These are phyloP conservation scores for Amblyopsis rosae DNA, from an alignment of 2,113 vertebrate species.

Conservation along the genomic window DNA sequence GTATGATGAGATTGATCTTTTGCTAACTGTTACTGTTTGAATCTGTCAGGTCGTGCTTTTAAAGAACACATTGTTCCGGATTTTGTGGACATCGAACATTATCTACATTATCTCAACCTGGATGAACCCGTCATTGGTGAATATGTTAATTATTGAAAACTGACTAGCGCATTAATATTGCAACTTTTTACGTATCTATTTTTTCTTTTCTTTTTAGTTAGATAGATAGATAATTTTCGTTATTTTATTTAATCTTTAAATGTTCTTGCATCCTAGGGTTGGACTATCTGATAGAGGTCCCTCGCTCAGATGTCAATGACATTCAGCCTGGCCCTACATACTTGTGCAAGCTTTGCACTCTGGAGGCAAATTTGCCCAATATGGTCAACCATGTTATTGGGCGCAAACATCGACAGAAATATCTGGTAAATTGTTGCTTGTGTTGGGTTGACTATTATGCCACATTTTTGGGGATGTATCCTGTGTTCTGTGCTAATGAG, in stretches of 20 bases:
- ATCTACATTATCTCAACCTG: conserved; percentile 74
- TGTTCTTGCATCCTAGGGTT: conserved; percentile 60
- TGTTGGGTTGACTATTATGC: background rate
- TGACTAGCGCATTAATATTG: background rate
- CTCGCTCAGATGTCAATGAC: conserved; percentile 25
- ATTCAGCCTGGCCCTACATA: conserved; percentile 51
- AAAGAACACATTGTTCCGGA: conserved; percentile 46
- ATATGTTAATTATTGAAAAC: background rate
- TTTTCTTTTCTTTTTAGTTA: background rate
- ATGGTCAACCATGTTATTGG: conserved; percentile 74
- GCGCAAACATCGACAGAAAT: conserved; percentile 78
- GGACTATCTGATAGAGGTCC: conserved; percentile 55
- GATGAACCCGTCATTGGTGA: conserved; percentile 79
- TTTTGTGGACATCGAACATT: conserved; percentile 69
- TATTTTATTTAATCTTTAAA: background rate
- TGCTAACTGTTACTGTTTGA: conserved; percentile 20
- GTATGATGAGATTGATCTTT: background rate
- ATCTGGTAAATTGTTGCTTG: conserved; percentile 63
- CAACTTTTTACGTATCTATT: background rate
- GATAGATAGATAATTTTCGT: background rate
- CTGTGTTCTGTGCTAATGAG: background rate
- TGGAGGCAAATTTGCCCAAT: conserved; percentile 47
- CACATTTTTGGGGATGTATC: background rate
- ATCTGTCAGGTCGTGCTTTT: conserved; percentile 59
- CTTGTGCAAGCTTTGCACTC: conserved; percentile 64